Percentiles rank a stretch among this genome's conserved stretches.
Evolutionary conservation across 2,888 invertebrate genomes (phyloP).

Genomic region (Mycalesis mineus): DNA sequence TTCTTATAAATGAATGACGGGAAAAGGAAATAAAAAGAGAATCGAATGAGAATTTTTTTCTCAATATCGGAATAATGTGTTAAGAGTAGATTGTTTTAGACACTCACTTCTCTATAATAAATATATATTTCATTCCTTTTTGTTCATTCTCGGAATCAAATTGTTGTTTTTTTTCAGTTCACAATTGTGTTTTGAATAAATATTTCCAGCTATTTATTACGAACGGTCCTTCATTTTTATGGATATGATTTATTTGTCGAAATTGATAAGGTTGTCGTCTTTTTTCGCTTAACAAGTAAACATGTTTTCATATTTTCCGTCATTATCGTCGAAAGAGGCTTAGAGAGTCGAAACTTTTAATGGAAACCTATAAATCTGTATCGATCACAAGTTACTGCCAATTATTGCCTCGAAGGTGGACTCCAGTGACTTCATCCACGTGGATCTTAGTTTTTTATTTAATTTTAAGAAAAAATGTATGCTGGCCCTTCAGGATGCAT

Average conservation of each 20-base stretch:
- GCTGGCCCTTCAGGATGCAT: too few species aligned
- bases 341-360: constrained; percentile 2
- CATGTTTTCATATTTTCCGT: constrained; percentile 3
- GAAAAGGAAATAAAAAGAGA: constrained; percentile 23
- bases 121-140: background rate
- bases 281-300: constrained; percentile 4
- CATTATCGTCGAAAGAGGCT: background rate
- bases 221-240: background rate
- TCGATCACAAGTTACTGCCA: background rate
- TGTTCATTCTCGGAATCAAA: background rate
- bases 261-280: constrained; percentile 4
- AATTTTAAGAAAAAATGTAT: too few species aligned
- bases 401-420: background rate
- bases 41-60: constrained; percentile 30
- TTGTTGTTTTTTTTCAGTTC: background rate
- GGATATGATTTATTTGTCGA: constrained; percentile 4
- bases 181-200: constrained; percentile 4
- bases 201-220: constrained; percentile 7
- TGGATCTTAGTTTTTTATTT: too few species aligned
- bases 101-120: constrained; percentile 7
- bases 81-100: constrained; percentile 21
- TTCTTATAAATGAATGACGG: constrained; percentile 22
- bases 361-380: background rate
- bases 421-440: too few species aligned
- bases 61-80: constrained; percentile 28